Evolutionary conservation across 2,113 vertebrate species (phyloP), one percentile per base, ranked within the genome.

Genomic region (Cyphomyrus discorhynchus): DNA sequence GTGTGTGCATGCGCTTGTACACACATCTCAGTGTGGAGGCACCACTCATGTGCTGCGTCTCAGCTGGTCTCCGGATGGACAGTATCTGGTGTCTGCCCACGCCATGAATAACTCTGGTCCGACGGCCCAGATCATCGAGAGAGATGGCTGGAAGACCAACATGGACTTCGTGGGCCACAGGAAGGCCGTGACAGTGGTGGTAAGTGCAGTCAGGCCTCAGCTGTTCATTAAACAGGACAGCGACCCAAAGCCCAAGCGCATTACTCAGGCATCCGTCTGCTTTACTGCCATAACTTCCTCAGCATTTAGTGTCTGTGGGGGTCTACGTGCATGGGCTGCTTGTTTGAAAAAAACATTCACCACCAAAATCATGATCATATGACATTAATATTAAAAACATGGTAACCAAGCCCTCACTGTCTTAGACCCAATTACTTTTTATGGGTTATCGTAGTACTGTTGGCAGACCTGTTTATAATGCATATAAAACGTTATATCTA

Each of bases 81-180:
- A 99, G 95, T 99, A 99, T 88, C 95, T 99, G 77, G 98, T 99
- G 17, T 99, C 98, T 31, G 98, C 98, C 89, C 98, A 99, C 24
- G 98, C 98, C 91, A 99, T 99, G 98, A 99, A 99, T 94, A 99
- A 99, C 94, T 99, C 98, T 0, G 98, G 98, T 10, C 98, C 98
- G 84, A 99, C 98, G 0, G 98, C 98, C 45, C 98, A 99, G 95
- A 99, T 99, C 92, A 98, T 99, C 8, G 98, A 99, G 92, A 93
- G 98, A 5, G 98, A 99, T 87, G 98, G 98, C 91, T 99, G 98
- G 98, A 99, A 98, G 92, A 99, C 98, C 74, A 99, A 99, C 93
- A 99, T 99, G 98, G 98, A 99, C 94, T 99, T 99, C 70, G 98
- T 99, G 80, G 98, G 98, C 24, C 98, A 99, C 91, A 96, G 98